Percentiles rank a stretch among this genome's conserved stretches.
Evolutionary conservation across 2,888 invertebrate species (phyloP).

Genomic region (Axea sp.): DNA sequence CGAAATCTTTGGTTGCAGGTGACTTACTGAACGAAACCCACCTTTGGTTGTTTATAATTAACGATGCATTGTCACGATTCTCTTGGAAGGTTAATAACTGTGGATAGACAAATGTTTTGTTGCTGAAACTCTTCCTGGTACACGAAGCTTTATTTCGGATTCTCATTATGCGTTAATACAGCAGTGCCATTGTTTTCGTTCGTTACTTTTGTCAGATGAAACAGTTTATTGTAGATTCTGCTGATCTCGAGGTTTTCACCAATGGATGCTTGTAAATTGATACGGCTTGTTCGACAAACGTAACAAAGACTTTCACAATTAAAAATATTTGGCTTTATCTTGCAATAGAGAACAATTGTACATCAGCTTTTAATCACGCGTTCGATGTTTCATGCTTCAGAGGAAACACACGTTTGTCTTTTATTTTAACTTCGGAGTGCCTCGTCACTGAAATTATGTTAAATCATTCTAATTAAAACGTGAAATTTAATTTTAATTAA

Average conservation of each 20-base stretch:
- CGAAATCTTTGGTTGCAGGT: no score
- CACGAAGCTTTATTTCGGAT: conserved; percentile 35
- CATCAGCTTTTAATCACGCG: no score
- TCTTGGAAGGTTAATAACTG: no score
- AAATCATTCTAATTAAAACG: no score
- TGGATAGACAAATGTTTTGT: conserved; percentile 27
- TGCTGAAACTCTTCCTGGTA: conserved; percentile 38
- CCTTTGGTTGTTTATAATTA: no score
- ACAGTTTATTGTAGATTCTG: conserved; percentile 10
- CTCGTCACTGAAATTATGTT: no score
- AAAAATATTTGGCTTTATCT: not conserved
- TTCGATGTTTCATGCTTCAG: no score
- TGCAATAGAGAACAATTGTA: not conserved
- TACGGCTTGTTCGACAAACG: conserved; percentile 13
- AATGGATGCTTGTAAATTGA: conserved; percentile 16
- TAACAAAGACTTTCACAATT: conserved; percentile 9
- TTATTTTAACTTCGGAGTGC: no score
- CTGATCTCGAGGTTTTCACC: conserved; percentile 7
- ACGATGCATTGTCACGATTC: no score
- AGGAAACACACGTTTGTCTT: no score
- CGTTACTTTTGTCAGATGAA: conserved; percentile 31
- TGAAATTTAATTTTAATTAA: no score
- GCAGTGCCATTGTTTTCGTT: conserved; percentile 7
- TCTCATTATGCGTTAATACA: conserved; percentile 1
- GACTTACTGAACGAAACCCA: no score